Evolutionary conservation across 2,113 vertebrate species (phyloP).

Genomic region (Xenopus tropicalis): UCB_Xtro_10.0 CM004450.2:54938501-54939000

Average conservation of each 20-base stretch:
- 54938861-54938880: slow-evolving; percentile 20
- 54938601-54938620: neutral
- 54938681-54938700: neutral
- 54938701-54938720: slow-evolving; percentile 4
- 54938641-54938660: slow-evolving; percentile 1
- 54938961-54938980: slow-evolving; percentile 35
- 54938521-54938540: neutral
- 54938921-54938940: slow-evolving; percentile 36
- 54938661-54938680: neutral
- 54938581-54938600: slow-evolving; percentile 2
- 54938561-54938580: neutral
- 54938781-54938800: slow-evolving; percentile 6
- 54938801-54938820: slow-evolving; percentile 22
- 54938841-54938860: slow-evolving; percentile 26
- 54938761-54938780: slow-evolving; percentile 5
- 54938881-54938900: slow-evolving; percentile 18
- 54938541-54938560: neutral
- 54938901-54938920: slow-evolving; percentile 28
- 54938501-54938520: neutral
- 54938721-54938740: slow-evolving; percentile 2
- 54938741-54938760: slow-evolving; percentile 11
- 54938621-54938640: neutral
- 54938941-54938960: slow-evolving; percentile 30
- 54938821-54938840: slow-evolving; percentile 13
- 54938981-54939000: slow-evolving; percentile 40